phyloP scores from a whole-genome alignment of 2,797 vertebrate genomes.

The Eulemur rubriventer region DNA sequence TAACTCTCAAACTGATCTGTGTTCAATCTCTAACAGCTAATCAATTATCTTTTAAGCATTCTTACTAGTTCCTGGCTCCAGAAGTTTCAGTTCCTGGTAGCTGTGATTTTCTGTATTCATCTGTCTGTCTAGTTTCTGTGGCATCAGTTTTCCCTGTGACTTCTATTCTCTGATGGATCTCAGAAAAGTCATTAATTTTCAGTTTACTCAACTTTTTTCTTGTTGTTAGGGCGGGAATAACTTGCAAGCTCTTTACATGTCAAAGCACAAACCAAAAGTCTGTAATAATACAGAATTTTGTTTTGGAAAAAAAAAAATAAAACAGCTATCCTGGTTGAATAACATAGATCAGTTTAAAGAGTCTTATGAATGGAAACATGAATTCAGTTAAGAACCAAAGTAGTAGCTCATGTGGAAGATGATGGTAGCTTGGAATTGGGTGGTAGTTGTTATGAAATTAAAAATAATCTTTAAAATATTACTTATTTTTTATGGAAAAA shows the following conservation, averaged over 20 bases:
- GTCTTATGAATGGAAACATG: background rate
- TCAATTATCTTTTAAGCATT: background rate
- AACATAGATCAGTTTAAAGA: background rate
- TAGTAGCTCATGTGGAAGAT: background rate
- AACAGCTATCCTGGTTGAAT: background rate
- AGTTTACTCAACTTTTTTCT: background rate
- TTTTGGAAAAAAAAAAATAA: background rate
- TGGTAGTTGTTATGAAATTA: background rate
- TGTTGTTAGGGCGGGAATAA: background rate
- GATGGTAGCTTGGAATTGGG: background rate
- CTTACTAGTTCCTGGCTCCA: background rate
- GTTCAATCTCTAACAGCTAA: background rate
- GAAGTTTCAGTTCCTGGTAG: background rate
- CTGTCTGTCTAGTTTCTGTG: background rate
- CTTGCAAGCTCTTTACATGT: background rate
- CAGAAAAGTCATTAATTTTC: background rate
- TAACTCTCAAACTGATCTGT: background rate
- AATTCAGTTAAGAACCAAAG: background rate
- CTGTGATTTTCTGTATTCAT: background rate
- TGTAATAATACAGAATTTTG: background rate
- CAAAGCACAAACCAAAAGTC: background rate
- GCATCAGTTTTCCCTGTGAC: background rate
- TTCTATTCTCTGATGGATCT: background rate
- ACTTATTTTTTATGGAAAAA: background rate
- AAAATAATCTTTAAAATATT: background rate